These are phyloP conservation scores for Pontoporia blainvillei DNA, from an alignment of 2,113 vertebrate species.

Conservation along the genomic window DNA sequence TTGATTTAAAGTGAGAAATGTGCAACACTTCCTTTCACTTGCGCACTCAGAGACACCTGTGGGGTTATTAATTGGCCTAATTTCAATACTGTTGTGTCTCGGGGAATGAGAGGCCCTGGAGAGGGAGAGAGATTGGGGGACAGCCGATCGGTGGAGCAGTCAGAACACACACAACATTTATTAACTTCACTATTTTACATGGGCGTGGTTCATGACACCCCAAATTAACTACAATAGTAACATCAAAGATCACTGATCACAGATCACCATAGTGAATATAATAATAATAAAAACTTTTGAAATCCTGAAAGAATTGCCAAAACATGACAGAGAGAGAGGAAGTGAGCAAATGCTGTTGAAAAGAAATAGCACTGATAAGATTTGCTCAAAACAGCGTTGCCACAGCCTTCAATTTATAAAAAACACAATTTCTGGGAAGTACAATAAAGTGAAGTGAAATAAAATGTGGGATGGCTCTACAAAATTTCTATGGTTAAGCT, in stretches of 20 bases:
- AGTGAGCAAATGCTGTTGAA: background rate
- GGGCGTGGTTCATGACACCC: background rate
- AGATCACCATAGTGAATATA: background rate
- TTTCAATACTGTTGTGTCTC: background rate
- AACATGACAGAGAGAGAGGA: background rate
- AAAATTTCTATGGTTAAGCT: background rate
- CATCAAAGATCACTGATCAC: background rate
- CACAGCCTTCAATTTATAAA: background rate
- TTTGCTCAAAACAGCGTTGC: accelerated
- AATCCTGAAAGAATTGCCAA: background rate
- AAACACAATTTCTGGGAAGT: background rate
- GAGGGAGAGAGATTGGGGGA: background rate
- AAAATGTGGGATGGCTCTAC: background rate
- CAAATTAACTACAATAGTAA: background rate
- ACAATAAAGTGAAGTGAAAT: no score
- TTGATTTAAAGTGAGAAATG: no score
- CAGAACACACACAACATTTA: background rate
- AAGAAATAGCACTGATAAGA: background rate
- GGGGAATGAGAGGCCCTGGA: background rate
- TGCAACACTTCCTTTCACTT: no score
- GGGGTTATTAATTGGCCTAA: background rate
- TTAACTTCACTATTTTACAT: background rate
- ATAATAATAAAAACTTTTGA: background rate
- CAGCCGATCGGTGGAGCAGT: background rate
- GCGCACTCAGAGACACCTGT: no score